A percentile compares a stretch with the other conserved stretches of the same genome.
Evolutionary conservation across 2,888 invertebrate species (phyloP).

Genomic region (Nomada lathburiana): DNA sequence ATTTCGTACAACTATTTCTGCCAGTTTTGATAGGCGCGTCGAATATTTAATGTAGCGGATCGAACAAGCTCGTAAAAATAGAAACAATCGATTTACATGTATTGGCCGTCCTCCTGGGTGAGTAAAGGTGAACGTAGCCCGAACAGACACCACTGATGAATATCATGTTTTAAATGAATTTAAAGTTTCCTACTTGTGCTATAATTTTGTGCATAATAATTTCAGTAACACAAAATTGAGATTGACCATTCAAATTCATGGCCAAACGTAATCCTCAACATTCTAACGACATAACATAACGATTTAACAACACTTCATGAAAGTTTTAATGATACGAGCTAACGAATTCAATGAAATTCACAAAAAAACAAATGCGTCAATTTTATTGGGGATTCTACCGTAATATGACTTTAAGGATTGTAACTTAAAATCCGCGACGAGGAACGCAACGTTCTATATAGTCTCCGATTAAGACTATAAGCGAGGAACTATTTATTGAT

Average conservation of each 20-base stretch:
- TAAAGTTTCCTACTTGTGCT: too few species aligned
- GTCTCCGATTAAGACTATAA: conserved; percentile 27
- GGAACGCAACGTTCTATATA: conserved; percentile 31
- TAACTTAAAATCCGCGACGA: conserved; percentile 22
- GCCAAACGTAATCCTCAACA: not conserved
- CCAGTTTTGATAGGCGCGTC: conserved; percentile 1
- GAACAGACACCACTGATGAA: not conserved
- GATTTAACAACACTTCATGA: conserved; percentile 7
- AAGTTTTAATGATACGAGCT: not conserved
- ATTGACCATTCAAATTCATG: too few species aligned
- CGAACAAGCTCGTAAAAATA: too few species aligned
- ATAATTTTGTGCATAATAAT: too few species aligned
- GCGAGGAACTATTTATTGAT: conserved; percentile 43
- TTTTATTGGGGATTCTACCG: not conserved
- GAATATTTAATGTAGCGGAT: not conserved
- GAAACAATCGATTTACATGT: conserved; percentile 20
- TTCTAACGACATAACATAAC: not conserved
- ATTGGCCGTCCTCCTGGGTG: conserved; percentile 43
- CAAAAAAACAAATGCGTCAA: conserved; percentile 12
- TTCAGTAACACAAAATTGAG: too few species aligned
- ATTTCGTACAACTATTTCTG: conserved; percentile 36
- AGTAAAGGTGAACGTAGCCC: conserved; percentile 5
- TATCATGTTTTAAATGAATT: too few species aligned
- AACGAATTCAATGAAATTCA: not conserved
- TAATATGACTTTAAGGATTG: not conserved